Evolutionary conservation across 2,888 invertebrate genomes (phyloP), one percentile per base, ranked within the genome.

Genomic region (Choreutis nemorana): DNA sequence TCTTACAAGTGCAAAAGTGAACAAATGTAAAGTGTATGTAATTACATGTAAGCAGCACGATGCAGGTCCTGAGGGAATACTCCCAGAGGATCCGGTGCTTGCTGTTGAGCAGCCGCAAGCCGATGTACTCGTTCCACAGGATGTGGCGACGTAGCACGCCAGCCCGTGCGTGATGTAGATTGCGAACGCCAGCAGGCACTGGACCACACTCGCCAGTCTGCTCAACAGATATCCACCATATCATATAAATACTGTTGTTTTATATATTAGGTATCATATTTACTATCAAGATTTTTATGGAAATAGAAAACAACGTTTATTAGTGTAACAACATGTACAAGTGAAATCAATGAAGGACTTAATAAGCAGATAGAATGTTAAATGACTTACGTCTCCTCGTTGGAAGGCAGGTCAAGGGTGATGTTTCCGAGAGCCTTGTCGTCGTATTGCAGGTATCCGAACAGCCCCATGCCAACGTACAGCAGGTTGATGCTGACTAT

Each of bases 101-200:
- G 58, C 78, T 83, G 50, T 85, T 83, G 26, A 83, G 82, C 24
- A 89, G 66, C 5, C 90, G 67, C 20, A 42, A 40, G 15, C 75
- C 65, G 34, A 79, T 55, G 56, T 88, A 90, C 32, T 88, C 86
- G 48, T 91, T 93, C 94, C 95, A 96, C 25, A 91, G 81, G 41
- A 98, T 94, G 50, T 93, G 4, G 97, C 96, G 2, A 98, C 97
- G 66, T 97, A 98, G 64, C 95, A 92, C 50, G 97, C 96, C 18
- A 98, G 78, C 0, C 91, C 91, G 60, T 97, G 97, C 0, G 96
- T 92, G 30, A 97, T 86, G 68, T 89, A 95, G 42, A 98, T 94
- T 1, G 91, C 87, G 38, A 89, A 67, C 0, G 91, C 89, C 26
- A 91, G 61, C 48, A 90, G 83, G 9, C 86, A 77, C 54, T 90